These are phyloP conservation scores for Orthonychiurus folsomi DNA, from an alignment of 2,888 invertebrate genomes.

Conservation along the genomic window DNA sequence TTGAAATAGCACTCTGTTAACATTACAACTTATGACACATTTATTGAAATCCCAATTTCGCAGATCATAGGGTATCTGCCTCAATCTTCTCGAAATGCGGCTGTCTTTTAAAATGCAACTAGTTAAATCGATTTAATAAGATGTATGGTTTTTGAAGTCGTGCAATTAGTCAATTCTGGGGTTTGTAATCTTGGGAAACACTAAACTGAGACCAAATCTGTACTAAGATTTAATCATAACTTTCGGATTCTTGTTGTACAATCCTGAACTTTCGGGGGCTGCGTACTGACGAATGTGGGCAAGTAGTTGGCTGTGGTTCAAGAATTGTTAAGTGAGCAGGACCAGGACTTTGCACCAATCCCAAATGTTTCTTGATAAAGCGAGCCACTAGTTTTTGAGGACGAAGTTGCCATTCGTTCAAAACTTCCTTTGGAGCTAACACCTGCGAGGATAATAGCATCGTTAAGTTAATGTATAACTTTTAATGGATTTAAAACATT, in stretches of 20 bases:
- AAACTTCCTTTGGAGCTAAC: conserved; percentile 72
- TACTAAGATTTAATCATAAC: conserved; percentile 77
- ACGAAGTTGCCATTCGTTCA: conserved; percentile 82
- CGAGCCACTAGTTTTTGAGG: conserved; percentile 75
- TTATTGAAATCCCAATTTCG: too few relatives aligned
- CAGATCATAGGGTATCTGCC: too few relatives aligned
- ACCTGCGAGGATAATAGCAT: conserved; percentile 59
- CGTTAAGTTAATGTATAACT: conserved; percentile 6
- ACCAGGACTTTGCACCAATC: conserved; percentile 49
- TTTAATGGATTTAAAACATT: too few relatives aligned
- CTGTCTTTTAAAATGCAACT: too few relatives aligned
- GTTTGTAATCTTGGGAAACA: too few relatives aligned
- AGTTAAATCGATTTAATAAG: too few relatives aligned
- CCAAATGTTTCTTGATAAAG: conserved; percentile 71
- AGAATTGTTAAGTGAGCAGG: conserved; percentile 12
- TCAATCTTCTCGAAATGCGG: too few relatives aligned
- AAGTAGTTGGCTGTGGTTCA: conserved; percentile 18
- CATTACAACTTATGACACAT: too few relatives aligned
- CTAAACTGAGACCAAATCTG: too few relatives aligned
- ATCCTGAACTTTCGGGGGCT: conserved; percentile 78
- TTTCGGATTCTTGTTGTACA: conserved; percentile 80
- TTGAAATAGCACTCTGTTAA: too few relatives aligned
- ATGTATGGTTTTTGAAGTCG: too few relatives aligned
- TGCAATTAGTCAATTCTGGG: too few relatives aligned
- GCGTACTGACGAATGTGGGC: conserved; percentile 61